Conservation (phyloP, 2,797 vertebrate genomes). For the Channallabes apus region DNA sequence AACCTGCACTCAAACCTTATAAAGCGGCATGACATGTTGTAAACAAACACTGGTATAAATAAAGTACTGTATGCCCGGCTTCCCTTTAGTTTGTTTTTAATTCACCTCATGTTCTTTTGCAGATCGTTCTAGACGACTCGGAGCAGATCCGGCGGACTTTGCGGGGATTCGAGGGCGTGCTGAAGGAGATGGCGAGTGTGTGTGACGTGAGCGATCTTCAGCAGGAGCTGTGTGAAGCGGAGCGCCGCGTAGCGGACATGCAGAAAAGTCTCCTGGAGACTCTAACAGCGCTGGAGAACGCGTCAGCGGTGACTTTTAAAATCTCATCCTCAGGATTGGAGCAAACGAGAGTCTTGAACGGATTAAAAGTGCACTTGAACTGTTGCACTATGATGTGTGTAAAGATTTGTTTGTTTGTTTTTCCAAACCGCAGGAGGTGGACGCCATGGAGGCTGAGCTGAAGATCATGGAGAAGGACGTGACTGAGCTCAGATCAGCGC, state of each 20-base stretch:
- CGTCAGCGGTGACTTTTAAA: conserved; percentile 80
- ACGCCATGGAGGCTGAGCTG: conserved; percentile 85
- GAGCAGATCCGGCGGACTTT: conserved; percentile 84
- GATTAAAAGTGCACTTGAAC: not conserved
- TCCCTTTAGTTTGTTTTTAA: not conserved
- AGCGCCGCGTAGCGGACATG: conserved; percentile 71
- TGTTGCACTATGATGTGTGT: not conserved
- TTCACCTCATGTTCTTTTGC: not conserved
- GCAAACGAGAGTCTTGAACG: not conserved
- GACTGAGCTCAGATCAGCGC: conserved; percentile 77
- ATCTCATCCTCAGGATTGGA: not conserved
- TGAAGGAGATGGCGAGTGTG: conserved; percentile 80
- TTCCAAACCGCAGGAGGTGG: conserved; percentile 73
- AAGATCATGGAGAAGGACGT: conserved; percentile 82
- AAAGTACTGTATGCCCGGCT: not conserved
- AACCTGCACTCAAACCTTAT: too few relatives aligned
- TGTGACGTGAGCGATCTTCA: conserved; percentile 74
- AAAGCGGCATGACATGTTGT: too few relatives aligned
- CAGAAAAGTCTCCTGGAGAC: conserved; percentile 77
- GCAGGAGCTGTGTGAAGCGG: conserved; percentile 74
- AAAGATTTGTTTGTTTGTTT: not conserved
- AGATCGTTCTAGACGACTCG: conserved; percentile 88
- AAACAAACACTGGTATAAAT: not conserved
- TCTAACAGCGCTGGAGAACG: conserved; percentile 80
- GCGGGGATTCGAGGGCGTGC: conserved; percentile 71